Conservation (phyloP, 1,140 invertebrate genomes). For the Tetraneura akinire region DNA sequence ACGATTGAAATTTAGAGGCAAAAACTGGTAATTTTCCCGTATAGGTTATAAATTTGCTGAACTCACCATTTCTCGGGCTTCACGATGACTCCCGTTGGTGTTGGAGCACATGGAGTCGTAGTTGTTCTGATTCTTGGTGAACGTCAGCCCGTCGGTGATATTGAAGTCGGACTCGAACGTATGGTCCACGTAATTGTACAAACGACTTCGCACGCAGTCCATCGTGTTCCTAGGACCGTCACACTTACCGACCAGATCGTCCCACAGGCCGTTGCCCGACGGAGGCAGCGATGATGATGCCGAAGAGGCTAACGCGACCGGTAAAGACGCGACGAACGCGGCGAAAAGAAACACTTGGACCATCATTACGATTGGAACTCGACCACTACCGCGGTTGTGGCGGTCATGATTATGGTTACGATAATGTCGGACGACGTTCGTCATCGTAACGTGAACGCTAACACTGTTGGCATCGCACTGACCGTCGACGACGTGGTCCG, state of each 20-base stretch:
- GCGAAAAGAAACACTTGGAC: neutral
- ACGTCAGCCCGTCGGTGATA: slow-evolving; percentile 68
- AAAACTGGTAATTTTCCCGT: too few relatives aligned
- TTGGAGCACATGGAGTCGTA: slow-evolving; percentile 44
- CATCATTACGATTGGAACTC: neutral
- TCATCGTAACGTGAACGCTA: slow-evolving; percentile 30
- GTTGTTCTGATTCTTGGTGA: slow-evolving; percentile 65
- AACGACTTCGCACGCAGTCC: slow-evolving; percentile 75
- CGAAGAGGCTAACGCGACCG: neutral
- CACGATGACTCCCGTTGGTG: neutral
- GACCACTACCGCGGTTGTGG: neutral
- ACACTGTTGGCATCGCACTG: slow-evolving; percentile 48
- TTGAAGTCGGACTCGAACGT: slow-evolving; percentile 70
- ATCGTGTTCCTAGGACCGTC: slow-evolving; percentile 64
- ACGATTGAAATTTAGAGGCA: too few relatives aligned
- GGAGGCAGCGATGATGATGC: neutral
- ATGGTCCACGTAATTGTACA: slow-evolving; percentile 69
- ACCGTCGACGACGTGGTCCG: neutral
- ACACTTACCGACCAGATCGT: slow-evolving; percentile 72
- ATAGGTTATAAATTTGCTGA: too few relatives aligned
- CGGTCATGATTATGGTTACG: neutral
- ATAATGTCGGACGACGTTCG: slow-evolving; percentile 1
- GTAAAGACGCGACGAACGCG: neutral
- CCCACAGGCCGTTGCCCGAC: slow-evolving; percentile 62
- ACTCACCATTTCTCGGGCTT: slow-evolving; percentile 28